Conservation (phyloP, 2,797 vertebrate species). For the Rhabdomys pumilio region DNA sequence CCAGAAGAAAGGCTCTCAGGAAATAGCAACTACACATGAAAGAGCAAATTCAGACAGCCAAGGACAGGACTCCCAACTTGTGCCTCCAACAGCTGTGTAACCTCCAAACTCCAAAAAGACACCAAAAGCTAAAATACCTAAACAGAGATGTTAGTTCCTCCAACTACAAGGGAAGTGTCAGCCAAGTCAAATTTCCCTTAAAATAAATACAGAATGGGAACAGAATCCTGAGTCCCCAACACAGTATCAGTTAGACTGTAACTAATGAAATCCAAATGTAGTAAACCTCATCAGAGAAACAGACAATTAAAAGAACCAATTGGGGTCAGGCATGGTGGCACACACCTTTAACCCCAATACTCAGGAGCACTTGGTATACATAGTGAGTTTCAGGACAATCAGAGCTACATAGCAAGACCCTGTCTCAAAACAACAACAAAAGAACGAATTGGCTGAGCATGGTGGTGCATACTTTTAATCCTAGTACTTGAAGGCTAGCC, state of each 20-base stretch:
- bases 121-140: slow-evolving; percentile 50
- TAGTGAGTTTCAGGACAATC: neutral
- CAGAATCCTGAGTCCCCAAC: neutral
- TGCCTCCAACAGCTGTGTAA: neutral
- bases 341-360: neutral
- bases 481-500: neutral
- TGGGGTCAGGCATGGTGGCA: neutral
- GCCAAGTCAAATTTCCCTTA: slow-evolving; percentile 39
- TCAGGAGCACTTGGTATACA: neutral
- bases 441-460: neutral
- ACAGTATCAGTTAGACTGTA: slow-evolving; percentile 9
- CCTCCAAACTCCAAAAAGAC: neutral
- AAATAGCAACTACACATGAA: neutral
- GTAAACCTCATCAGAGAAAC: slow-evolving; percentile 20
- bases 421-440: neutral
- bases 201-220: slow-evolving; percentile 30
- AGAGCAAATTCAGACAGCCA: slow-evolving; percentile 10
- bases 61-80: slow-evolving; percentile 19
- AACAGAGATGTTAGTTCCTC: slow-evolving; percentile 44
- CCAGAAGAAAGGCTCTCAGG: neutral
- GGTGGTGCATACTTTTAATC: neutral
- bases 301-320: slow-evolving; percentile 47
- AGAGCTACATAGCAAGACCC: neutral
- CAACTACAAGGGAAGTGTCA: neutral
- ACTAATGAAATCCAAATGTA: slow-evolving; percentile 49